A percentile compares a stretch with the other conserved stretches of the same genome.
Evolutionary conservation across 2,797 vertebrate genomes (phyloP).

Genomic region (Erithacus rubecula): DNA sequence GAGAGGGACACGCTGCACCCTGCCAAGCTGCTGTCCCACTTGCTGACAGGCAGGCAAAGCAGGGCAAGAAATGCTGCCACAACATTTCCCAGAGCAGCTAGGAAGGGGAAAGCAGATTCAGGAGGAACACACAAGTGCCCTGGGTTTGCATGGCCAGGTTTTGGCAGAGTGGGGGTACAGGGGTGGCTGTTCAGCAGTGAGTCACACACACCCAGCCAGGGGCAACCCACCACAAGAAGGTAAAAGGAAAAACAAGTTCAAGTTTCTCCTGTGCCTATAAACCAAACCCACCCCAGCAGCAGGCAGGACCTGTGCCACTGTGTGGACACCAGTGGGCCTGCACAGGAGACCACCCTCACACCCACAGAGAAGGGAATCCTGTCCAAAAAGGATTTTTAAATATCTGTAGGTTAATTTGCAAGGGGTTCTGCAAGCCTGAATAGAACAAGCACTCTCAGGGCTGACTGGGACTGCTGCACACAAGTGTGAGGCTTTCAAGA

Average conservation of each 20-base stretch:
- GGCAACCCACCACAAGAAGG: not conserved
- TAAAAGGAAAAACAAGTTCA: not conserved
- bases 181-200: not conserved
- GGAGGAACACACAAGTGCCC: not conserved
- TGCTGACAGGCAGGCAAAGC: not conserved
- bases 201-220: rapidly evolving
- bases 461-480: not conserved
- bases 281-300: not conserved
- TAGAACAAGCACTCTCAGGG: rapidly evolving
- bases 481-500: not conserved
- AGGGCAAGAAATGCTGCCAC: not conserved
- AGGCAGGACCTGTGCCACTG: not conserved
- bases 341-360: not conserved
- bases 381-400: not conserved
- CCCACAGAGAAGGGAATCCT: not conserved
- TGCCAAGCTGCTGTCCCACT: not conserved
- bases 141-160: not conserved
- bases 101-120: not conserved
- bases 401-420: not conserved
- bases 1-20: not conserved
- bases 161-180: not conserved
- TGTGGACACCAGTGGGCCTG: not conserved
- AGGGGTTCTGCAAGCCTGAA: not conserved
- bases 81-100: not conserved
- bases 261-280: not conserved